Evolutionary conservation across 2,797 vertebrate genomes (phyloP).

Genomic region (Neomorphus geoffroyi): DNA sequence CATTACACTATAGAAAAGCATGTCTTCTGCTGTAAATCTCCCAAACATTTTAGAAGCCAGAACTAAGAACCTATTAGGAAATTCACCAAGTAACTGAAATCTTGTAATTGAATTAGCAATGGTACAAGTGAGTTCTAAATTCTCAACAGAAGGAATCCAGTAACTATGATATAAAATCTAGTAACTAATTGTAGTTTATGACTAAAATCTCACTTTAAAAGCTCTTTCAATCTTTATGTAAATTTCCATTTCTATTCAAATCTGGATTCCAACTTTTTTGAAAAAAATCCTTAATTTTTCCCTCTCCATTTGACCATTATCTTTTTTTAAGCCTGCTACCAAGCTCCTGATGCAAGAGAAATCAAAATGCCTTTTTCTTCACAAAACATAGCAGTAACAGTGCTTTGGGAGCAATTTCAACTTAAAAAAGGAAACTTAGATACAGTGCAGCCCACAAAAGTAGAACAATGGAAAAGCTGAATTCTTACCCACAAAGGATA

Average conservation of each 20-base stretch:
- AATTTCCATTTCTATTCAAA: not conserved
- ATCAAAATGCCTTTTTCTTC: not conserved
- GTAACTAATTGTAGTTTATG: not conserved
- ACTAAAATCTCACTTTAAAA: not conserved
- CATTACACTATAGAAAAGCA: not conserved
- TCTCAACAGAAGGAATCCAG: not conserved
- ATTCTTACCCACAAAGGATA: not conserved
- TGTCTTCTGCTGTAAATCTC: not conserved
- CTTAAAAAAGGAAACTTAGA: not conserved
- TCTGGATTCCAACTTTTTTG: not conserved
- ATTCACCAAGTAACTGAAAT: not conserved
- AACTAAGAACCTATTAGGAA: not conserved
- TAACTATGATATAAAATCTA: not conserved
- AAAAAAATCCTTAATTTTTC: not conserved
- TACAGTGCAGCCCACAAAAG: not conserved
- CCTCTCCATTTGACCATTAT: not conserved
- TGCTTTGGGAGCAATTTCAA: not conserved
- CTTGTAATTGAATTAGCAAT: not conserved
- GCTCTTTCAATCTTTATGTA: not conserved
- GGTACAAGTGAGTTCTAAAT: not conserved
- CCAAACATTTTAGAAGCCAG: not conserved
- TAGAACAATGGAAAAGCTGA: not conserved
- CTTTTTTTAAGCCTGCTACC: not conserved
- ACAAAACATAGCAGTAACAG: not conserved
- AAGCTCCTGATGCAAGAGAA: not conserved